Conservation (phyloP, 2,113 vertebrate genomes). For the Lathamus discolor region DNA sequence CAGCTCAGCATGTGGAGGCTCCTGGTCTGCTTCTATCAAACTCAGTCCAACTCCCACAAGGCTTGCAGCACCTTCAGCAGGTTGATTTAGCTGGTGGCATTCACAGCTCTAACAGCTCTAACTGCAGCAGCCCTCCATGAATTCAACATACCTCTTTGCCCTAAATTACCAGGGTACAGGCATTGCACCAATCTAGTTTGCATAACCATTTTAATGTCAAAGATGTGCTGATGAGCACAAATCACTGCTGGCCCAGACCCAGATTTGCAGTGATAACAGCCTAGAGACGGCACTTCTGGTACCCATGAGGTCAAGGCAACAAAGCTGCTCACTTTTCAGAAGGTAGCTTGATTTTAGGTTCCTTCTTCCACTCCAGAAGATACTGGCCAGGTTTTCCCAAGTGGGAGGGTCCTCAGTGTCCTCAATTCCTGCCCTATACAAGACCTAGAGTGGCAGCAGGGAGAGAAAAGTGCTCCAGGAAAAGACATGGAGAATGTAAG, state of each 20-base stretch:
- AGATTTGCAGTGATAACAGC: background rate
- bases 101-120: background rate
- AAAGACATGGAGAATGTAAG: background rate
- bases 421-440: background rate
- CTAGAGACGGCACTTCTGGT: background rate
- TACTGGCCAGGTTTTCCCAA: background rate
- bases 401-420: background rate
- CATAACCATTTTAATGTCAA: background rate
- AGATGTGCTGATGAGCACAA: background rate
- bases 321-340: background rate
- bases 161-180: background rate
- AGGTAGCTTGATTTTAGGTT: fast-evolving
- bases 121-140: background rate
- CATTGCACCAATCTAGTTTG: background rate
- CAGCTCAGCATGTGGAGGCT: background rate
- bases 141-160: background rate
- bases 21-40: background rate
- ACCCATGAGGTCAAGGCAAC: background rate
- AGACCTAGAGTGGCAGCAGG: background rate
- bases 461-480: background rate
- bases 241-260: background rate
- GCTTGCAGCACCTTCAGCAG: background rate
- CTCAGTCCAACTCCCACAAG: background rate
- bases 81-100: background rate
- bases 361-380: background rate